Evolutionary conservation across 30 jellyfish, hydroid and myxozoan species (phyloP), one percentile per base, ranked within the genome.

Genomic region (Nemopilema nomurai): DNA sequence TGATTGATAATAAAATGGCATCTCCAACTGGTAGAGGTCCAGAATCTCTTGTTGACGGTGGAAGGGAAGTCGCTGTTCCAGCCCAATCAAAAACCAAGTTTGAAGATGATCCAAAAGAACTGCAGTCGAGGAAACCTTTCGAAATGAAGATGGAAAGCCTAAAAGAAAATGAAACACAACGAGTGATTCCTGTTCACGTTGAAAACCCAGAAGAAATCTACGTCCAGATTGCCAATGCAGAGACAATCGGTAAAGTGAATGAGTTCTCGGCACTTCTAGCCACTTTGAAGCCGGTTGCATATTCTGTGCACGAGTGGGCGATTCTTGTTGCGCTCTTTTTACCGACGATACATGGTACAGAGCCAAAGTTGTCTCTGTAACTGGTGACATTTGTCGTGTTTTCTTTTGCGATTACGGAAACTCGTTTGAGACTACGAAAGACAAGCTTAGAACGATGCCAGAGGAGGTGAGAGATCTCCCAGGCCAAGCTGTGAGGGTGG

Each of bases 331-430:
- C 62, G 95, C 95, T 0, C 69, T 75, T 49, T 86, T 64, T 63
- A 25, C 87, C 8, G 95, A 86, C 32, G 95, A 80, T 3, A 79
- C 18, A 1, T 86, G 95, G 95, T 86, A 86, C 79, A 20, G 95
- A 76, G 95, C 95, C 49, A 67, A 68, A 51, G 80, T 86, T 21
- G 53, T 77, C 25, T 65, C 89, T 16, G 30, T 33, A 28, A 22
- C 50, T 68, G 31, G 49, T 17, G 52, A 51, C 29, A 28, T 21
- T 16, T 66, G 90, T 57, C 13, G 0, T 4, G 94, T 92, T 28
- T 92, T 24, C 72, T 92, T 92, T 77, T 76, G 71, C 50, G 98
- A 92, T 62, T 92, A 79, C 87, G 98, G 98, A 23, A 92, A 92
- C 79, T 22, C 79, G 0, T 92, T 89, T 19, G 66, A 76, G 19